A percentile compares a stretch with the other conserved stretches of the same genome.
phyloP scores from a whole-genome alignment of 2,888 invertebrate species.

The Cheilosia urbana region DNA sequence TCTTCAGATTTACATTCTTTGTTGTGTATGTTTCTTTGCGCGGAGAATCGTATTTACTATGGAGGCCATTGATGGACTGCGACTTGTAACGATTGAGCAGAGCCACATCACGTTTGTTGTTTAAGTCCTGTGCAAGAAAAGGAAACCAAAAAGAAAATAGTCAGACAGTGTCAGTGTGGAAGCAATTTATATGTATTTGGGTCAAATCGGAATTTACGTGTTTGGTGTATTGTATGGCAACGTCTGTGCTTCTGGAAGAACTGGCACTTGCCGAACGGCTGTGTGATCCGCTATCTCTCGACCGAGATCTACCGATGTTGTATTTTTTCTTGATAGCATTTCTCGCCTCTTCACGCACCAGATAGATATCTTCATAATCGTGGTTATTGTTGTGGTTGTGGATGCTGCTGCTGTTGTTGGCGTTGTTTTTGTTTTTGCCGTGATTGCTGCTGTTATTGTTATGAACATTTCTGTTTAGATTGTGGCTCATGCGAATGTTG shows the following conservation, averaged over 20 bases:
- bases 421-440: conserved; percentile 75
- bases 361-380: conserved; percentile 93
- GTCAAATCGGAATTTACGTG: conserved; percentile 80
- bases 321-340: conserved; percentile 79
- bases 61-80: conserved; percentile 82
- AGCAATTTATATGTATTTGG: conserved; percentile 52
- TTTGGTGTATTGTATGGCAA: conserved; percentile 83
- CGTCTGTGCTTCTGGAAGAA: conserved; percentile 84
- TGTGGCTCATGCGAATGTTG: conserved; percentile 79
- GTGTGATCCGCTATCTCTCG: conserved; percentile 90
- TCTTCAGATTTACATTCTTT: conserved; percentile 82
- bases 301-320: conserved; percentile 85
- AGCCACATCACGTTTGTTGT: conserved; percentile 80
- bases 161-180: neutral
- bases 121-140: conserved; percentile 79
- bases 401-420: conserved; percentile 72
- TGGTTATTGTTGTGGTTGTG: conserved; percentile 82
- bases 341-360: conserved; percentile 87
- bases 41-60: conserved; percentile 81
- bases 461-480: conserved; percentile 77
- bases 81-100: conserved; percentile 82
- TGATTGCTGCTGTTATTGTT: conserved; percentile 75
- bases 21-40: conserved; percentile 80
- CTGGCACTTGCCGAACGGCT: conserved; percentile 88
- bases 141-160: conserved; percentile 24